A percentile compares a stretch with the other conserved stretches of the same genome.
These are phyloP conservation scores for Acanthosepion lycidas DNA, from an alignment of 2,888 invertebrate genomes.

Conservation along the genomic window DNA sequence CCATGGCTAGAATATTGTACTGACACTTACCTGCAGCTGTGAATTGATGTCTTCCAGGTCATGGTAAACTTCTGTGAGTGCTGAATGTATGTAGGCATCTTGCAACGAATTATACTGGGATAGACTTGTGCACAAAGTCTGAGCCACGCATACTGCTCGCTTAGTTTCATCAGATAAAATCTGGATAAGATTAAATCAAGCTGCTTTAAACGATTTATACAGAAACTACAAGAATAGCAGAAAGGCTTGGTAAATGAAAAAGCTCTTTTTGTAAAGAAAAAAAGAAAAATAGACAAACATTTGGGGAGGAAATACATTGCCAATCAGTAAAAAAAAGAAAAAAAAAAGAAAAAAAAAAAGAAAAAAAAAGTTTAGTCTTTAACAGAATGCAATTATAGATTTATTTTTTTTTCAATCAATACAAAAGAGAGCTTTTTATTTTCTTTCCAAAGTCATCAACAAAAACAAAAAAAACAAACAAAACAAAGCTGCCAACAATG, in stretches of 20 bases:
- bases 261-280: background rate
- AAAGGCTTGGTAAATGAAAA: background rate
- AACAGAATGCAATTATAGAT: background rate
- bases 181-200: constrained; percentile 53
- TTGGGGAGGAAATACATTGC: background rate
- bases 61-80: constrained; percentile 49
- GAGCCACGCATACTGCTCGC: constrained; percentile 54
- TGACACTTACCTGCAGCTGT: constrained; percentile 62
- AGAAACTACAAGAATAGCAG: background rate
- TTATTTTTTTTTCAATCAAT: background rate
- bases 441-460: too few relatives aligned
- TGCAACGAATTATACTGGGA: background rate
- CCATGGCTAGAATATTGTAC: background rate
- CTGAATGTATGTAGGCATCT: constrained; percentile 50
- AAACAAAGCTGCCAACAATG: too few relatives aligned
- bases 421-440: too few relatives aligned
- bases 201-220: background rate
- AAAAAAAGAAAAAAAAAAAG: background rate
- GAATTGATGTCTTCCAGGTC: constrained; percentile 57
- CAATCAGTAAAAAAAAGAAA: background rate
- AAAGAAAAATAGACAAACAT: background rate
- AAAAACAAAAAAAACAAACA: too few relatives aligned
- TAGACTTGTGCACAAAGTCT: constrained; percentile 45
- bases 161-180: constrained; percentile 68
- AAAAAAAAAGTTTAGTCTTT: background rate